Conservation (phyloP, 2,797 vertebrate genomes). For the Crypturellus tataupa region DNA sequence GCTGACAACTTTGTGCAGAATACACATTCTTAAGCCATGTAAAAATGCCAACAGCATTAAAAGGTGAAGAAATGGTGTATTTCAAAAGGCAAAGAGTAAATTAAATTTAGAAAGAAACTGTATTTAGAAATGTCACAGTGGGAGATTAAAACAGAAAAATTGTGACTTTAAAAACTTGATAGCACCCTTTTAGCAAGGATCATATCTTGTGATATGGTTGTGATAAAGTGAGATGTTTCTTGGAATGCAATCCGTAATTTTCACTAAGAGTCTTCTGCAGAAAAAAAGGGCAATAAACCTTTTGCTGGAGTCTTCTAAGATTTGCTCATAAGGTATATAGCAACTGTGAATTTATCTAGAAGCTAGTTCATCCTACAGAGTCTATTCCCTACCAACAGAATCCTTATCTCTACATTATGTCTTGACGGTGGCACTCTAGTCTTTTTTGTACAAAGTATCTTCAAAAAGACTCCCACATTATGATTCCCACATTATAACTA, state of each 20-base stretch:
- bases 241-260: slow-evolving; percentile 21
- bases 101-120: not conserved
- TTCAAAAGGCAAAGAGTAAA: slow-evolving; percentile 17
- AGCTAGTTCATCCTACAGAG: slow-evolving; percentile 1
- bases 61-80: not conserved
- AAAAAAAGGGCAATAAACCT: not conserved
- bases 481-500: not conserved
- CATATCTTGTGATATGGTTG: not conserved
- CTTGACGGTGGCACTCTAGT: not conserved
- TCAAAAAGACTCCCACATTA: not conserved
- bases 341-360: not conserved
- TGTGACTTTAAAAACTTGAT: not conserved
- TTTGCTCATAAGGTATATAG: not conserved
- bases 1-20: not conserved
- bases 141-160: not conserved
- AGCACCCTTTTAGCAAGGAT: not conserved
- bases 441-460: not conserved
- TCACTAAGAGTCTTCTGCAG: not conserved
- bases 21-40: not conserved
- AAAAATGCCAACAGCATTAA: not conserved
- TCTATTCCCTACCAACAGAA: slow-evolving; percentile 9
- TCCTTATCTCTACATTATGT: slow-evolving; percentile 9
- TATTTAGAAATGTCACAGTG: not conserved
- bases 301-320: not conserved
- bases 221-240: not conserved